Evolutionary conservation across 2,888 invertebrate genomes (phyloP), one percentile per base, ranked within the genome.

Genomic region (Cephus nigrinus): DNA sequence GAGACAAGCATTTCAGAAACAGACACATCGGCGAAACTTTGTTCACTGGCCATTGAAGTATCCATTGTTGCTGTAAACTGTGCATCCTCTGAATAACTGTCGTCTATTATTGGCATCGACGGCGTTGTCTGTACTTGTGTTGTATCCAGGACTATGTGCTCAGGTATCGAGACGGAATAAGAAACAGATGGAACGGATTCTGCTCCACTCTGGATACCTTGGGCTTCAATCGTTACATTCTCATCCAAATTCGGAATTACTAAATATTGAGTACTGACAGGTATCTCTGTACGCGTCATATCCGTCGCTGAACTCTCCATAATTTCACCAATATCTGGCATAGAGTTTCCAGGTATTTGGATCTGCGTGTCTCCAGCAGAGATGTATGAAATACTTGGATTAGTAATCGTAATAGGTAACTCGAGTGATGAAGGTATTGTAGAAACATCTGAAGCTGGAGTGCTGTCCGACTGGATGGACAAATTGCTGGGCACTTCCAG

Each of bases 361-460:
- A 88, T 84, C 74, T 86, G 87, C 4, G 84, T 68, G 68, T 88
- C 86, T 4, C 82, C 82, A 1, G 86, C 72, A 1, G 88, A 74
- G 36, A 90, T 90, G 72, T 88, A 90, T 0, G 90, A 88, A 72
- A 96, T 96, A 80, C 94, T 94, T 32, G 96, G 96, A 92, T 96
- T 95, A 1, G 96, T 95, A 32, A 96, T 95, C 0, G 96, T 96
- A 75, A 96, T 96, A 15, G 96, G 96, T 84, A 96, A 90, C 88
- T 96, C 95, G 2, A 96, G 92, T 1, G 95, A 95, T 15, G 95
- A 94, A 32, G 96, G 95, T 78, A 96, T 93, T 72, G 92, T 91
- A 76, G 92, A 92, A 33, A 93, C 92, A 75, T 87, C 84, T 68
- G 93, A 76, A 84, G 86, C 83, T 35, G 87, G 76, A 88, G 91